Conservation (phyloP, 37 sponge, comb jelly and placozoan genomes). For the Crambe crambe region DNA sequence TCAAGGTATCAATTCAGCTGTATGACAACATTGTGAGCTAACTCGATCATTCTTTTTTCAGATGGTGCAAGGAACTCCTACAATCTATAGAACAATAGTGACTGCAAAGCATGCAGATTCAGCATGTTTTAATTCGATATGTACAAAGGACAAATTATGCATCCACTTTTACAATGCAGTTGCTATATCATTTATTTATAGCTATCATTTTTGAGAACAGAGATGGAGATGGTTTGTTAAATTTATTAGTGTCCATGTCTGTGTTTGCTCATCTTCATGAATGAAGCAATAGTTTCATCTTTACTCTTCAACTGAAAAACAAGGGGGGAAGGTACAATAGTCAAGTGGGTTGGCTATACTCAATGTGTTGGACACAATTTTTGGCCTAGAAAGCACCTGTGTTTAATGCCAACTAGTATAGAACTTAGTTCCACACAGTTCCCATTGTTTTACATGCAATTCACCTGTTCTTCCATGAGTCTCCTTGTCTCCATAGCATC, state of each 20-base stretch:
- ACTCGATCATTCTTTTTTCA: constrained; percentile 2
- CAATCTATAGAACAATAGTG: background rate
- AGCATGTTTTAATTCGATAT: background rate
- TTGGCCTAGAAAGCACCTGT: too few relatives aligned
- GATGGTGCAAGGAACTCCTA: constrained; percentile 28
- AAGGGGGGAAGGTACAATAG: too few relatives aligned
- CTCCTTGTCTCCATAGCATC: background rate
- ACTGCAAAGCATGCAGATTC: background rate
- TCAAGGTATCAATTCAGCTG: background rate
- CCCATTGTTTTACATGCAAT: too few relatives aligned
- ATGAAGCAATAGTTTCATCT: background rate
- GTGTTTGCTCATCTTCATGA: background rate
- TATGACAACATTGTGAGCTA: background rate
- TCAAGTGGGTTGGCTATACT: too few relatives aligned
- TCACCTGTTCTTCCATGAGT: background rate
- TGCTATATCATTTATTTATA: too few relatives aligned
- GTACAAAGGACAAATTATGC: too few relatives aligned
- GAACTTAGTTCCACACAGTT: background rate
- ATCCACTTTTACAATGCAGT: too few relatives aligned
- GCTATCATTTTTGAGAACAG: too few relatives aligned
- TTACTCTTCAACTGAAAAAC: background rate
- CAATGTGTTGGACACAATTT: too few relatives aligned
- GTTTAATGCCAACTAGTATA: too few relatives aligned
- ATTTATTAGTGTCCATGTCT: background rate
- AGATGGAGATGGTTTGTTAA: too few relatives aligned